Evolutionary conservation across 2,888 invertebrate species (phyloP).

Genomic region (Mystacides longicornis): DNA sequence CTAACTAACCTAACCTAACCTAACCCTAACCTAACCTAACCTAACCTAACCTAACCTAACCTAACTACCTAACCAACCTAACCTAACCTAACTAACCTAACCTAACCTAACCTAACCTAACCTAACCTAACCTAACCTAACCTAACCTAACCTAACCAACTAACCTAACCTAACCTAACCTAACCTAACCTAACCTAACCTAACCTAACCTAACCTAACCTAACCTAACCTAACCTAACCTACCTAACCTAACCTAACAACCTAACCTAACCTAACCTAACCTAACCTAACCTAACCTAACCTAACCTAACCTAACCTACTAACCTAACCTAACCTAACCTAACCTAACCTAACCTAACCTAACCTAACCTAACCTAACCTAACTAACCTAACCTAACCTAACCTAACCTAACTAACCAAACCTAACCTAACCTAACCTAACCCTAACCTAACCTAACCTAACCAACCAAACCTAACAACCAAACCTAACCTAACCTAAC

Average conservation of each 20-base stretch:
- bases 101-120: constrained; percentile 3
- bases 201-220: constrained; percentile 12
- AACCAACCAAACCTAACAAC: constrained; percentile 15
- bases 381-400: constrained; percentile 15
- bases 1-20: constrained; percentile 2
- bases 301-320: constrained; percentile 6
- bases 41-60: constrained; percentile 3
- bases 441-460: constrained; percentile 10
- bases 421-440: constrained; percentile 13
- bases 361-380: constrained; percentile 13
- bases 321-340: constrained; percentile 4
- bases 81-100: constrained; percentile 4
- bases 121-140: constrained; percentile 12
- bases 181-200: constrained; percentile 15
- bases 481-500: constrained; percentile 8
- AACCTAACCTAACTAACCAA: constrained; percentile 14
- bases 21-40: constrained; percentile 2
- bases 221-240: constrained; percentile 10
- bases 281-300: background rate
- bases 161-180: constrained; percentile 15
- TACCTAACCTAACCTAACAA: constrained; percentile 15
- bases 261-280: constrained; percentile 15
- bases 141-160: constrained; percentile 15
- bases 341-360: constrained; percentile 7
- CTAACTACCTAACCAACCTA: background rate